These are phyloP conservation scores for Polyergus mexicanus DNA, from an alignment of 1,140 invertebrate species.

Conservation along the genomic window DNA sequence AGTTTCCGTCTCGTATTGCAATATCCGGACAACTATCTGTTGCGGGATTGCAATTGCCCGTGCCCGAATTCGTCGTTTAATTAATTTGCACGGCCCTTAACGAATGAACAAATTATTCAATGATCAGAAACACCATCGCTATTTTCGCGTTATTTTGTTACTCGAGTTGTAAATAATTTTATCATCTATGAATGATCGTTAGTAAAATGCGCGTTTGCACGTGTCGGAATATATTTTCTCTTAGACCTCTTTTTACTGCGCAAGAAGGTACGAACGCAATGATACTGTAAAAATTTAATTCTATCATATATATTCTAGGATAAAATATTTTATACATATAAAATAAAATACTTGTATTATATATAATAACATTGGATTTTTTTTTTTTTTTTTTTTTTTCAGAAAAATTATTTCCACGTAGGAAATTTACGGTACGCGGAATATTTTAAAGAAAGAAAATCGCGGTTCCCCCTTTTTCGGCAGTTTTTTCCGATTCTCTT, in stretches of 20 bases:
- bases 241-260: background rate
- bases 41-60: background rate
- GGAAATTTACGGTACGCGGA: background rate
- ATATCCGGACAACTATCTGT: background rate
- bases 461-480: background rate
- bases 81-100: conserved; percentile 22
- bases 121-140: background rate
- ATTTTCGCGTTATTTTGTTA: too few relatives aligned
- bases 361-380: background rate
- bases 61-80: conserved; percentile 25
- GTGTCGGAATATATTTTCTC: background rate
- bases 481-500: background rate
- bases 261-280: background rate
- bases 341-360: background rate
- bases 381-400: too few relatives aligned
- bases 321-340: background rate
- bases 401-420: background rate
- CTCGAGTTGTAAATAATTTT: background rate
- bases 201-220: background rate
- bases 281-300: background rate
- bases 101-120: background rate
- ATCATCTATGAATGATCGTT: background rate
- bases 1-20: conserved; percentile 14
- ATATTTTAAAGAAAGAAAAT: background rate
- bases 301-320: background rate